Conservation (phyloP, 2,888 invertebrate genomes). For the Trisateles emortualis region DNA sequence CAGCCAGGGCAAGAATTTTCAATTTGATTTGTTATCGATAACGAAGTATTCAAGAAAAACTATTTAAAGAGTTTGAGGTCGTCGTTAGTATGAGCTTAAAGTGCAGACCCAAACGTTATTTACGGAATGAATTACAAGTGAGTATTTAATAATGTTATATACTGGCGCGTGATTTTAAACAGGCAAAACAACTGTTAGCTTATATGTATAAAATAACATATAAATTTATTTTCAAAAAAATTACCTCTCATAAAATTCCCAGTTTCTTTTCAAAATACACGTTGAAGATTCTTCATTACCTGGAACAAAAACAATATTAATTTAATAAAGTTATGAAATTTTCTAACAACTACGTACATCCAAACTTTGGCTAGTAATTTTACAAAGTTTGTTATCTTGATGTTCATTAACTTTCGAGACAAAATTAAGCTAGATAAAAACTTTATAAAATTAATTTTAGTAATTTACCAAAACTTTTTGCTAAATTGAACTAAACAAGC, state of each 20-base stretch:
- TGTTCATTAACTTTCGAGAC: neutral
- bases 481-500: constrained; percentile 9
- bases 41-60: neutral
- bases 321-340: constrained; percentile 13
- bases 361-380: neutral
- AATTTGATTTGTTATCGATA: neutral
- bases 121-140: neutral
- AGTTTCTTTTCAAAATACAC: constrained; percentile 72
- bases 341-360: neutral
- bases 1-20: neutral
- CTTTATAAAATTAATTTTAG: neutral
- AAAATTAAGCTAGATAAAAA: neutral
- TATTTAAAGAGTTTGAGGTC: neutral
- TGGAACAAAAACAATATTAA: constrained; percentile 52
- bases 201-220: constrained; percentile 26
- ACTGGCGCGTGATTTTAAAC: constrained; percentile 38
- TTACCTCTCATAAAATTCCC: constrained; percentile 80
- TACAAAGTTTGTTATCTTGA: neutral
- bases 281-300: constrained; percentile 75
- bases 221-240: constrained; percentile 46
- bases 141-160: neutral
- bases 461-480: neutral
- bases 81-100: neutral
- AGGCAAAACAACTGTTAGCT: constrained; percentile 45
- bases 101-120: neutral